Base-by-base conservation (phyloP, 2,113 vertebrate genomes). In the Spizaetus ornatus region DNA sequence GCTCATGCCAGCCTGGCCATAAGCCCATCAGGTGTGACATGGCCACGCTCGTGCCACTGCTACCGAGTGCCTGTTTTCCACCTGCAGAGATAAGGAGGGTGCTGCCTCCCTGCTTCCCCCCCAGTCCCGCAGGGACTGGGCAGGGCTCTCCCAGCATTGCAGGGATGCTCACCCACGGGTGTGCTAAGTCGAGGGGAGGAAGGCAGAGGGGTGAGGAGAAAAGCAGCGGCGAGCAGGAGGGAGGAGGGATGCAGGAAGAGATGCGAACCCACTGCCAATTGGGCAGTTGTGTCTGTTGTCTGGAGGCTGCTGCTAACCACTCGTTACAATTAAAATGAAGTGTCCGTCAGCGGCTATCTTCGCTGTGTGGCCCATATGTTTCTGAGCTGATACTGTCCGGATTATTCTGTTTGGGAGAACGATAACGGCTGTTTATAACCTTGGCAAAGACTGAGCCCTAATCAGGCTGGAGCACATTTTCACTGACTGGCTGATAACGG, bases 391-490 rank as follows among this genome's bases (percentile, higher is more conserved):
- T 99, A 99, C 98, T 98, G 99, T 98, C 98, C 98, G 99, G 99
- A 99, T 99, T 99, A 99, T 98, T 99, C 98, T 99, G 99, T 99
- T 99, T 98, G 98, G 98, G 98, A 97, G 98, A 98, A 98, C 97
- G 99, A 99, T 99, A 99, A 99, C 98, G 98, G 99, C 99, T 99
- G 99, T 99, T 99, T 99, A 99, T 99, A 99, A 99, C 99, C 99
- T 99, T 99, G 99, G 99, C 99, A 99, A 98, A 99, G 99, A 98
- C 99, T 98, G 98, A 98, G 98, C 98, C 98, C 99, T 99, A 99
- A 99, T 99, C 99, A 99, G 99, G 98, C 98, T 99, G 98, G 97
- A 99, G 99, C 99, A 99, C 99, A 99, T 99, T 99, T 99, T 98
- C 99, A 98, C 99, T 96, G 97, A 98, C 98, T 98, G 98, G 97